Base-by-base conservation (phyloP, 1,140 invertebrate genomes). In the Battus philenor region DNA sequence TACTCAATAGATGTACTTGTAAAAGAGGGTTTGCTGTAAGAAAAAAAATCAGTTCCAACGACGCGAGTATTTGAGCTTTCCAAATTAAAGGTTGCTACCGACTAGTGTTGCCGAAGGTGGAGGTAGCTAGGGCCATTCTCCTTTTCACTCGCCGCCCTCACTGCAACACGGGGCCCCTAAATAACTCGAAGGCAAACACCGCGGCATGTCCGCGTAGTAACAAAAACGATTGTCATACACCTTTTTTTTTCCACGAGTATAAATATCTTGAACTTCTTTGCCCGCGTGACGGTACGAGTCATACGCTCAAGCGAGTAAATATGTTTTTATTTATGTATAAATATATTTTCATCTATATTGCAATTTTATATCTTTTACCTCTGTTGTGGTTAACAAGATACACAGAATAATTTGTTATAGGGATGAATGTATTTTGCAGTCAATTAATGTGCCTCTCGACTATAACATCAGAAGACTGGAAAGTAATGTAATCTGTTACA, bases 251-350 rank as follows among this genome's bases (percentile, higher is more conserved):
- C 58, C 24, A 59, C 49, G 63, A 54, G 38, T 64, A 54, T 52
- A 57, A 54, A 68, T 55, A 54, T 51, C 38, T 38, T 29, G 13
- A 20, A 33, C 43, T 62, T 59, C 44, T 47, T 55, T 55, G 46
- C 36, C 27, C 52, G 36, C 10, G 10, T 33, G 27, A 15, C 48
- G 52, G 31, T 41, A 2, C 13, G 47, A 54, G 15, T 6, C 9
- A 27, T 12, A 30, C 20, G 36, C 18, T 29, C 0, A 4, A 26
- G 36, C 18, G 39, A 18, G 1, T 10, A 32, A n/a, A n/a, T n/a
- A n/a, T n/a, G n/a, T n/a, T n/a, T n/a, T n/a, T n/a, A n/a, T n/a
- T n/a, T n/a, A n/a, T n/a, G n/a, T n/a, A n/a, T n/a, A n/a, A n/a
- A n/a, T n/a, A n/a, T n/a, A n/a, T n/a, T n/a, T n/a, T n/a, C n/a